Evolutionary conservation across 1,140 invertebrate genomes (phyloP).

Genomic region (Meloidogyne chitwoodi): DNA sequence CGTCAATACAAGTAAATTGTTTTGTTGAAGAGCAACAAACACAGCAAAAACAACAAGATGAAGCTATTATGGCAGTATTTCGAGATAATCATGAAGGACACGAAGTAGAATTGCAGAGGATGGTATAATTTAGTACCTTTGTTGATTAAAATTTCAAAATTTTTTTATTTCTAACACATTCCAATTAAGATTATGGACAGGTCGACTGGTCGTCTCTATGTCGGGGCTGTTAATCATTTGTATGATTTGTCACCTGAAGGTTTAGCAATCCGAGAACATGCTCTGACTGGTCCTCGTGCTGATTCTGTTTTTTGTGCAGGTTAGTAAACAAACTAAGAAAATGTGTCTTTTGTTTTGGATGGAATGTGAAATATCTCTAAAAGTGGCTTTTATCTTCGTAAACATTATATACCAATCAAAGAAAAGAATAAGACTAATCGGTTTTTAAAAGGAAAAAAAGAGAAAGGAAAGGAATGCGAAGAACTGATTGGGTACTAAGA

Average conservation of each 20-base stretch:
- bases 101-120: slow-evolving; percentile 43
- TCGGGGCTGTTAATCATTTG: slow-evolving; percentile 54
- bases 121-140: slow-evolving; percentile 34
- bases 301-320: slow-evolving; percentile 50
- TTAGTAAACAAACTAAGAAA: slow-evolving; percentile 12
- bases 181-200: slow-evolving; percentile 52
- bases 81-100: slow-evolving; percentile 29
- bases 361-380: too few relatives aligned
- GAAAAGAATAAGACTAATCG: not conserved
- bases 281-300: slow-evolving; percentile 45
- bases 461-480: not conserved
- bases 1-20: not conserved
- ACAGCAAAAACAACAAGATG: slow-evolving; percentile 24
- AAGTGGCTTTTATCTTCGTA: too few relatives aligned
- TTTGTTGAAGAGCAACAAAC: not conserved
- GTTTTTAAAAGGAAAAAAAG: not conserved
- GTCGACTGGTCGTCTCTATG: slow-evolving; percentile 49
- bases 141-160: slow-evolving; percentile 4
- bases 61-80: slow-evolving; percentile 38
- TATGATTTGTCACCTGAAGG: slow-evolving; percentile 49
- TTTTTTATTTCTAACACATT: not conserved
- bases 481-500: not conserved
- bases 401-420: not conserved
- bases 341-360: not conserved
- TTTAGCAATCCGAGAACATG: slow-evolving; percentile 40